phyloP scores from a whole-genome alignment of 1,140 invertebrate species.

The Pinna nobilis region DNA sequence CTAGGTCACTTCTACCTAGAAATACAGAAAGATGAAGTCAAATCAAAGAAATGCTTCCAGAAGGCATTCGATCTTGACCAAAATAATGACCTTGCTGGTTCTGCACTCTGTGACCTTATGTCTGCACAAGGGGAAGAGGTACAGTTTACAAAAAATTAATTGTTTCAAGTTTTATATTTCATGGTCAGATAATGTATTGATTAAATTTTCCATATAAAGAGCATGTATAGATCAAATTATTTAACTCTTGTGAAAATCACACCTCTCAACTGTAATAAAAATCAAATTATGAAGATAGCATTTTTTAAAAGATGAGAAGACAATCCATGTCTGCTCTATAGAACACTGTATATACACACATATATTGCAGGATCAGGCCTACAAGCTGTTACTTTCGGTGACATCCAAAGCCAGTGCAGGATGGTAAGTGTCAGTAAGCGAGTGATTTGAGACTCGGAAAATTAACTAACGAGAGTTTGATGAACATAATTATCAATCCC shows the following conservation, averaged over 20 bases:
- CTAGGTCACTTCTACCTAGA: conserved; percentile 85
- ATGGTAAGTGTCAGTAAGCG: conserved; percentile 52
- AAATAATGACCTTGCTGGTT: conserved; percentile 80
- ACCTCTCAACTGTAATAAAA: neutral
- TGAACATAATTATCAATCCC: no score
- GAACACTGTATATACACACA: neutral
- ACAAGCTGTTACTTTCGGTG: conserved; percentile 80
- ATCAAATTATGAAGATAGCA: neutral
- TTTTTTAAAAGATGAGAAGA: neutral
- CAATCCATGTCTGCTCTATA: neutral
- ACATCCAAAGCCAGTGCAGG: conserved; percentile 69
- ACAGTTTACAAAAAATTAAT: neutral
- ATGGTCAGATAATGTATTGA: no score
- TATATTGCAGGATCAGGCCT: conserved; percentile 80
- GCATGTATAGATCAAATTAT: no score
- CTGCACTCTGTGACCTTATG: conserved; percentile 85
- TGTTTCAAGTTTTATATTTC: conserved; percentile 1
- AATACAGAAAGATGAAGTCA: conserved; percentile 53
- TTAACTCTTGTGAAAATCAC: no score
- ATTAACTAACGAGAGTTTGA: no score
- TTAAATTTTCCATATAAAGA: no score
- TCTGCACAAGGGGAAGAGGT: conserved; percentile 67
- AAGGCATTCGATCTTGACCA: conserved; percentile 86
- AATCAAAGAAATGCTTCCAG: conserved; percentile 84
- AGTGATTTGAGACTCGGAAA: no score